phyloP scores from a whole-genome alignment of 2,113 vertebrate genomes.

The Rhinichthys klamathensis region DNA sequence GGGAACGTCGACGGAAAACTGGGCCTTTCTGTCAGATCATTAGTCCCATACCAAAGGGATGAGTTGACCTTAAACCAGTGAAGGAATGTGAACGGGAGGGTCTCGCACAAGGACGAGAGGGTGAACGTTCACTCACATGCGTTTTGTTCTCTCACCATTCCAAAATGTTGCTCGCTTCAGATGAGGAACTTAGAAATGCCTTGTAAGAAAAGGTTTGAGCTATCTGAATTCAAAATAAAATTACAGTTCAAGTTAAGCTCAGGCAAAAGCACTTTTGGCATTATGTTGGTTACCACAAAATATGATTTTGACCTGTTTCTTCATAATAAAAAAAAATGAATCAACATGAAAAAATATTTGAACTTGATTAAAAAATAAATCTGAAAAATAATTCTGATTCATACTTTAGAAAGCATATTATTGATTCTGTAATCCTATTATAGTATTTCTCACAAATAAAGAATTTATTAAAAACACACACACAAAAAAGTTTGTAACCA shows the following conservation, averaged over 20 bases:
- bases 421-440: too few relatives aligned
- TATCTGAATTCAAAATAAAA: conserved; percentile 13
- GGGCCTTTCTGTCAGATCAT: conserved; percentile 45
- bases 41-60: conserved; percentile 41
- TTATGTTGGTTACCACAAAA: not conserved
- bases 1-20: conserved; percentile 13
- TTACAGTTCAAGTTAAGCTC: not conserved
- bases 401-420: too few relatives aligned
- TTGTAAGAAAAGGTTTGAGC: conserved; percentile 26
- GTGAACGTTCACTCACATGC: conserved; percentile 2
- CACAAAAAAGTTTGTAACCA: too few relatives aligned
- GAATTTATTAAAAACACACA: too few relatives aligned
- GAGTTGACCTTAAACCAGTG: conserved; percentile 41
- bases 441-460: too few relatives aligned
- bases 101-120: conserved; percentile 16
- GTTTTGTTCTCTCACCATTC: conserved; percentile 26
- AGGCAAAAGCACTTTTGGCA: not conserved
- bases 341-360: too few relatives aligned
- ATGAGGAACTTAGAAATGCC: conserved; percentile 23
- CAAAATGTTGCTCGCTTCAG: conserved; percentile 32
- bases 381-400: too few relatives aligned
- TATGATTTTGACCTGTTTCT: not conserved
- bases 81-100: conserved; percentile 12
- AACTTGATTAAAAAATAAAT: too few relatives aligned
- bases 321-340: too few relatives aligned